Base-by-base conservation (phyloP, 2,888 invertebrate species). In the Dromius quadrimaculatus region DNA sequence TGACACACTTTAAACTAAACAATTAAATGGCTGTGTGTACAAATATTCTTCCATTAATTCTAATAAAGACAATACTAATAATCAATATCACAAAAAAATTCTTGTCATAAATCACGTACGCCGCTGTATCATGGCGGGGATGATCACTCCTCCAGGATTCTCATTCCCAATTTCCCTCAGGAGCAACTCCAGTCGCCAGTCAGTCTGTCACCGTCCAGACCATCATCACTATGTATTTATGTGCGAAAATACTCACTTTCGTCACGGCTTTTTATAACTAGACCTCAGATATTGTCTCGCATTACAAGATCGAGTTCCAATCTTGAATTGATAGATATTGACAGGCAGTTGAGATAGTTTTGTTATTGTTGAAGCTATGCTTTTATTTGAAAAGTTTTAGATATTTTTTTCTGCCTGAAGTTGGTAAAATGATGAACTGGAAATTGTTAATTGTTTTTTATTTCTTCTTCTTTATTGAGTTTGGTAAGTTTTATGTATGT, bases 201-300 rank as follows among this genome's bases (percentile, higher is more conserved):
- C 70, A 62, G 70, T 70, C 70, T 70, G 70, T 47, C 62, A 50
- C 62, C 70, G 47, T 4, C 28, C 13, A 32, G 13, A 17, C 38
- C 54, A 23, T 54, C 11, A 57, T 57, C 22, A 66, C 57, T 13
- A 20, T 57, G 66, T 66, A 57, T 66, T 66, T 57, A 66, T 66
- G 54, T 57, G 65, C 20, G 41, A 41, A 8, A 5, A 3, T 5
- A 20, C 11, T 34, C 17, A 61, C 20, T 36, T 61, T 36, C 20
- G n/a, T 22, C 15, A 11, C 41, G 41, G 41, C 15, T 6, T 28
- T 28, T 3, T 8, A 28, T 41, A 15, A 41, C 41, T 41, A 6
- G 11, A 41, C 36, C 11, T n/a, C 36, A 36, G 2, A 6, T 2
- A 36, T 2, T 17, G 3, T 36, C 41, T 41, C 41, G 15, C 15